These are phyloP conservation scores for Dicycla oo DNA, from an alignment of 2,888 invertebrate genomes.

Conservation along the genomic window DNA sequence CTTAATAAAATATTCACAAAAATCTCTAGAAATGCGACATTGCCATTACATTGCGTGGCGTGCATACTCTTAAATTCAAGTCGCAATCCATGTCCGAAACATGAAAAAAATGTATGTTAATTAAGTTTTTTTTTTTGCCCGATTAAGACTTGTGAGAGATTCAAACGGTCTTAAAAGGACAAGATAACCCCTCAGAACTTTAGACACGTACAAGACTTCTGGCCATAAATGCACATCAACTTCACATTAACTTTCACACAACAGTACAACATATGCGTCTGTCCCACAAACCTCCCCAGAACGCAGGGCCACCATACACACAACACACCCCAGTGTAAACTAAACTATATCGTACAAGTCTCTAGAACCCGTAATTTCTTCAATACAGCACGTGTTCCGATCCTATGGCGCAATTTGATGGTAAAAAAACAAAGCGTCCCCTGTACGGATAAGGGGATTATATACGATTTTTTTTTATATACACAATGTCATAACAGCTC, in stretches of 20 bases:
- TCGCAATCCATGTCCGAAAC: neutral
- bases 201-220: neutral
- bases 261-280: neutral
- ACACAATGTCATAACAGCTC: constrained; percentile 62
- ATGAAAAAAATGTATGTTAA: neutral
- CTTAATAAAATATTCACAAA: no score
- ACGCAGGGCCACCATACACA: constrained; percentile 68
- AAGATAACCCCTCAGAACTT: neutral
- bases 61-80: no score
- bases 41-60: no score
- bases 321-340: constrained; percentile 75
- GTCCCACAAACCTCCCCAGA: constrained; percentile 22
- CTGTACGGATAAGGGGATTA: constrained; percentile 64
- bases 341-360: constrained; percentile 75
- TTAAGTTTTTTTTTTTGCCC: neutral
- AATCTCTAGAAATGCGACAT: no score
- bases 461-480: constrained; percentile 54
- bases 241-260: no score
- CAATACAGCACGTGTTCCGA: constrained; percentile 85
- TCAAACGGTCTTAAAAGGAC: neutral
- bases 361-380: constrained; percentile 78
- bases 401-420: constrained; percentile 80
- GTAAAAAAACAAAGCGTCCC: constrained; percentile 78
- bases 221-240: no score
- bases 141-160: neutral